These are phyloP conservation scores for Andrena minutula DNA, from an alignment of 2,888 invertebrate genomes.

Conservation along the genomic window DNA sequence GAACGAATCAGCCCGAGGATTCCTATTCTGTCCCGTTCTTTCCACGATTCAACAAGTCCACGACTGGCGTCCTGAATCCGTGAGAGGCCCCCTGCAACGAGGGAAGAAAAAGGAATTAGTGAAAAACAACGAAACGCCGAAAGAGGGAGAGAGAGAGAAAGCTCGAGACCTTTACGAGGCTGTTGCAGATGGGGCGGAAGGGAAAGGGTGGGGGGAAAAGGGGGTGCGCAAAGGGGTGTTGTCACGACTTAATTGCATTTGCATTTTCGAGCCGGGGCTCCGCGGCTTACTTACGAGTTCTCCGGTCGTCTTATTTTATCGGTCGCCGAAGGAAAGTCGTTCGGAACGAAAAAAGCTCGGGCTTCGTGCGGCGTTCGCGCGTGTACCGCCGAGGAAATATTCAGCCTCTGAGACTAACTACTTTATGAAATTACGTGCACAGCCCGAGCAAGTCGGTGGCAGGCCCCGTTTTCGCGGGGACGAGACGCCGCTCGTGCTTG, in stretches of 20 bases:
- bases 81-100: constrained; percentile 14
- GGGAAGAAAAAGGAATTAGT: constrained; percentile 10
- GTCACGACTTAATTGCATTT: constrained; percentile 71
- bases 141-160: neutral
- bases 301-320: constrained; percentile 55
- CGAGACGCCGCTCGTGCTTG: constrained; percentile 46
- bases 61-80: constrained; percentile 12
- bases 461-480: constrained; percentile 39
- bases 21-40: constrained; percentile 27
- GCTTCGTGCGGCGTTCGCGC: too few relatives aligned
- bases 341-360: constrained; percentile 1
- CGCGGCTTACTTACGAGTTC: constrained; percentile 48
- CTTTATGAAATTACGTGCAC: constrained; percentile 66
- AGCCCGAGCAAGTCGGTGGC: constrained; percentile 28
- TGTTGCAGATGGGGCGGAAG: neutral
- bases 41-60: constrained; percentile 42
- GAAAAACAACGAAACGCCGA: neutral
- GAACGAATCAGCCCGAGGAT: constrained; percentile 2
- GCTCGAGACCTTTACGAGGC: neutral
- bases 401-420: constrained; percentile 57
- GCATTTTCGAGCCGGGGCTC: constrained; percentile 64
- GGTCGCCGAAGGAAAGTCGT: constrained; percentile 26
- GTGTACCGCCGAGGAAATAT: constrained; percentile 44
- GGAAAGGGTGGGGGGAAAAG: too few relatives aligned
- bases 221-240: constrained; percentile 9